Percentiles rank a stretch among this genome's conserved stretches.
Evolutionary conservation across 2,797 vertebrate genomes (phyloP).

Genomic region (Lepus townsendii): DNA sequence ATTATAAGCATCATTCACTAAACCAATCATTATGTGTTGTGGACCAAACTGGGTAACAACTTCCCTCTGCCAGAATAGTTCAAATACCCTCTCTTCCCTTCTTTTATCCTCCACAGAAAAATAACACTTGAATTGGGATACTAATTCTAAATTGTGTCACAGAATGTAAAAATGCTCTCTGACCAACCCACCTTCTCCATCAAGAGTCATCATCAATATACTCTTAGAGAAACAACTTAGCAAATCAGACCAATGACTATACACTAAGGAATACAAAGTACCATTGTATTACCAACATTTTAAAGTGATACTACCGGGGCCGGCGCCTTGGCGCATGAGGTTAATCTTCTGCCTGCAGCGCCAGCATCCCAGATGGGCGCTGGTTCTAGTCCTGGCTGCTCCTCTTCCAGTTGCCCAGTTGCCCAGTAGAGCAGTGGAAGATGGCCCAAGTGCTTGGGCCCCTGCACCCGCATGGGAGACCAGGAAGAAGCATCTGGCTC

Average conservation of each 20-base stretch:
- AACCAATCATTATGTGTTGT: background rate
- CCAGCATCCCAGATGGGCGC: too few relatives aligned
- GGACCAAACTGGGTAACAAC: background rate
- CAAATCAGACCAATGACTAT: background rate
- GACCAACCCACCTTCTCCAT: background rate
- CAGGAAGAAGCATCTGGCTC: too few relatives aligned
- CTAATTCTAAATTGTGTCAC: background rate
- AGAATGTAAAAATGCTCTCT: background rate
- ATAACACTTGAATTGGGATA: background rate
- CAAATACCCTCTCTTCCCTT: background rate
- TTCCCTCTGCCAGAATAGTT: background rate
- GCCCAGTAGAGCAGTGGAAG: too few relatives aligned
- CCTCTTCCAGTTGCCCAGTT: too few relatives aligned
- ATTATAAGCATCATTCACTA: background rate
- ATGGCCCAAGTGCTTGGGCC: too few relatives aligned
- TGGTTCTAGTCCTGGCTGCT: too few relatives aligned
- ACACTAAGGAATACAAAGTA: background rate
- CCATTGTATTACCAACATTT: background rate
- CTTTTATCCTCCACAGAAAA: background rate
- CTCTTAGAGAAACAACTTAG: background rate
- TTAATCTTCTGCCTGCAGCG: too few relatives aligned
- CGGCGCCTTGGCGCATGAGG: too few relatives aligned
- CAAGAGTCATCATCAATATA: background rate
- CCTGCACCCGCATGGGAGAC: too few relatives aligned
- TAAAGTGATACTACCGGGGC: background rate